Percentiles rank a stretch among this genome's conserved stretches.
phyloP scores from a whole-genome alignment of 2,888 invertebrate genomes.

The Oscheius myriophilus region DNA sequence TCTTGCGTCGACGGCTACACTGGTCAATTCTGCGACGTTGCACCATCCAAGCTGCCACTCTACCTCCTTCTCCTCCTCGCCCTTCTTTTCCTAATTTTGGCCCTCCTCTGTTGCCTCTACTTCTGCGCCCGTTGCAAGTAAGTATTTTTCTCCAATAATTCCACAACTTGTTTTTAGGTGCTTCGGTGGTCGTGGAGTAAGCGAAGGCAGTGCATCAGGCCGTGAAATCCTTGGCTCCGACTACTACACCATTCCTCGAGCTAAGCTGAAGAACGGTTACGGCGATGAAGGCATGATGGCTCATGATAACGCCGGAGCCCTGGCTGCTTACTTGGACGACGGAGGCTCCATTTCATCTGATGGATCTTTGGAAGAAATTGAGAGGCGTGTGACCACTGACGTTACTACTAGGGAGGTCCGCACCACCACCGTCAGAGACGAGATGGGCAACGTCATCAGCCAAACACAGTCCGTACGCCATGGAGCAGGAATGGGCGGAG shows the following conservation, averaged over 20 bases:
- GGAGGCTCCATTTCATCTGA: slow-evolving; percentile 55
- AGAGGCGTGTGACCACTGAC: slow-evolving; percentile 67
- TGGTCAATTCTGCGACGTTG: slow-evolving; percentile 60
- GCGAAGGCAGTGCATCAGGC: slow-evolving; percentile 44
- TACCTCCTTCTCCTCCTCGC: slow-evolving; percentile 66
- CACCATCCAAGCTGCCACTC: slow-evolving; percentile 53
- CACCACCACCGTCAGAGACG: slow-evolving; percentile 55
- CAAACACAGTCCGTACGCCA: slow-evolving; percentile 28
- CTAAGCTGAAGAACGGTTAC: slow-evolving; percentile 55
- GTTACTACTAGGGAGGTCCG: slow-evolving; percentile 61
- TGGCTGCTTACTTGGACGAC: slow-evolving; percentile 54
- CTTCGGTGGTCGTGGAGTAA: slow-evolving; percentile 51
- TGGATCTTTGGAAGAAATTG: slow-evolving; percentile 57
- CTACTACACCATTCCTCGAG: slow-evolving; percentile 63
- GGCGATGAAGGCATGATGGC: slow-evolving; percentile 33
- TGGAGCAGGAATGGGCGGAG: slow-evolving; percentile 7
- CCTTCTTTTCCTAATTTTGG: slow-evolving; percentile 68
- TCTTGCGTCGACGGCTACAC: slow-evolving; percentile 61
- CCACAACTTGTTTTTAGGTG: slow-evolving; percentile 30
- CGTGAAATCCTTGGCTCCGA: slow-evolving; percentile 53
- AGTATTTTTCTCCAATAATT: neutral
- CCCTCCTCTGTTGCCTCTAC: slow-evolving; percentile 63
- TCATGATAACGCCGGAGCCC: slow-evolving; percentile 49
- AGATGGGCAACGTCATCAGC: slow-evolving; percentile 54
- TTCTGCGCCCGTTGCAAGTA: slow-evolving; percentile 54